A percentile compares a stretch with the other conserved stretches of the same genome.
Evolutionary conservation across 2,113 vertebrate species (phyloP).

Genomic region (Pampusana beccarii): DNA sequence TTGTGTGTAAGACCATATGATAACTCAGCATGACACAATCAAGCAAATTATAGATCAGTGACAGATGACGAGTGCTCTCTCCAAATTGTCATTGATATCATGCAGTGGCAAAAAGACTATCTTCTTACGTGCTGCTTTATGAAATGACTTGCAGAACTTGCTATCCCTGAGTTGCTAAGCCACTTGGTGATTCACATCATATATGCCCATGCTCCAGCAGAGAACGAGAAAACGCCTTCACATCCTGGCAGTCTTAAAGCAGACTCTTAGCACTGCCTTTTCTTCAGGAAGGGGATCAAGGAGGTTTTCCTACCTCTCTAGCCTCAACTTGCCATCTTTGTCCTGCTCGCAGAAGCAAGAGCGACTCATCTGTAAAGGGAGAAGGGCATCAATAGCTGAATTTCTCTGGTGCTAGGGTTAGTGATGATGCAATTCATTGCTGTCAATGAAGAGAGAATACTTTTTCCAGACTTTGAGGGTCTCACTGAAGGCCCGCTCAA

Average conservation of each 20-base stretch:
- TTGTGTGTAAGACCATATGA: not conserved
- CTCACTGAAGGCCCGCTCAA: not conserved
- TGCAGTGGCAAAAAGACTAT: not conserved
- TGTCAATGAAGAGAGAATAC: not conserved
- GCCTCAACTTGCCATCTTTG: not conserved
- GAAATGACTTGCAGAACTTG: not conserved
- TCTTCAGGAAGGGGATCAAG: not conserved
- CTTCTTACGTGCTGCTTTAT: not conserved
- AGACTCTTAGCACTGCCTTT: not conserved
- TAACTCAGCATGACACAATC: not conserved
- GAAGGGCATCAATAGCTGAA: not conserved
- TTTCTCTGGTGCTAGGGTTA: not conserved
- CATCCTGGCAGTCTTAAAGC: not conserved
- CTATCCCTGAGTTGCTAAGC: not conserved
- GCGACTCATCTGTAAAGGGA: not conserved
- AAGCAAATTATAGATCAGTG: not conserved
- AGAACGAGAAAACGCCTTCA: not conserved
- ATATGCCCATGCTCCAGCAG: not conserved
- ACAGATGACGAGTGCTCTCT: not conserved
- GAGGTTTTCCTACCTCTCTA: not conserved
- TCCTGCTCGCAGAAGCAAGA: not conserved
- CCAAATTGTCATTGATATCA: fast-evolving
- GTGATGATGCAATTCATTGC: not conserved
- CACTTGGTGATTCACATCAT: not conserved
- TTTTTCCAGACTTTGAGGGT: not conserved